These are phyloP conservation scores for Atrina japonica DNA, from an alignment of 2,888 invertebrate species.

Conservation along the genomic window DNA sequence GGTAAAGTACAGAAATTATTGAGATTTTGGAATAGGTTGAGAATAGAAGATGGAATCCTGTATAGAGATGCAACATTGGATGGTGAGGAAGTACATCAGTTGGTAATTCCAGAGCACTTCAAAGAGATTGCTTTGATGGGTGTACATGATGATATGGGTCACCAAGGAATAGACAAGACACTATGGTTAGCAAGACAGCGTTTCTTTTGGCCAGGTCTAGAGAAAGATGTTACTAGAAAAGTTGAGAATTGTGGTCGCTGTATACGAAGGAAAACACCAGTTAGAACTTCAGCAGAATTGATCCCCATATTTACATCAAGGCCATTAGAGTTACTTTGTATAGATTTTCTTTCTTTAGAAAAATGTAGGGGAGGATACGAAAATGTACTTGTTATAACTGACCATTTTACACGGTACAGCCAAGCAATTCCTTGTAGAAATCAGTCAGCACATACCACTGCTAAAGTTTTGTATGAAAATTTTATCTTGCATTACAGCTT, in stretches of 20 bases:
- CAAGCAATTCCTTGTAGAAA: not conserved
- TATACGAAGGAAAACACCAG: not conserved
- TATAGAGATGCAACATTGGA: not conserved
- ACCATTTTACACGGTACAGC: not conserved
- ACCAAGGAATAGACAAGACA: constrained; percentile 1
- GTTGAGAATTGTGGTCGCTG: not conserved
- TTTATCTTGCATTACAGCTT: constrained; percentile 8
- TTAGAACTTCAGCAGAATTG: no score
- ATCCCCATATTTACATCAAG: no score
- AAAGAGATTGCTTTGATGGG: not conserved
- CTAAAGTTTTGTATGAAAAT: not conserved
- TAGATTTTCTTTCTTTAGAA: not conserved
- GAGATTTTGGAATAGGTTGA: no score
- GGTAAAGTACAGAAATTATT: no score
- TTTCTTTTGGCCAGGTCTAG: not conserved
- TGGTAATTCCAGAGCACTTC: not conserved
- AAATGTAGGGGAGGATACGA: not conserved
- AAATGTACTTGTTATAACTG: no score
- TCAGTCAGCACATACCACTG: no score
- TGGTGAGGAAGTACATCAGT: not conserved
- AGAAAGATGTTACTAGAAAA: no score
- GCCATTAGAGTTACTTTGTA: no score
- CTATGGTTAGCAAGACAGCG: constrained; percentile 3
- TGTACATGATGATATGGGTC: no score
- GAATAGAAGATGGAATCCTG: not conserved